These are phyloP conservation scores for Agrochola macilenta DNA, from an alignment of 2,888 invertebrate genomes.

Conservation along the genomic window DNA sequence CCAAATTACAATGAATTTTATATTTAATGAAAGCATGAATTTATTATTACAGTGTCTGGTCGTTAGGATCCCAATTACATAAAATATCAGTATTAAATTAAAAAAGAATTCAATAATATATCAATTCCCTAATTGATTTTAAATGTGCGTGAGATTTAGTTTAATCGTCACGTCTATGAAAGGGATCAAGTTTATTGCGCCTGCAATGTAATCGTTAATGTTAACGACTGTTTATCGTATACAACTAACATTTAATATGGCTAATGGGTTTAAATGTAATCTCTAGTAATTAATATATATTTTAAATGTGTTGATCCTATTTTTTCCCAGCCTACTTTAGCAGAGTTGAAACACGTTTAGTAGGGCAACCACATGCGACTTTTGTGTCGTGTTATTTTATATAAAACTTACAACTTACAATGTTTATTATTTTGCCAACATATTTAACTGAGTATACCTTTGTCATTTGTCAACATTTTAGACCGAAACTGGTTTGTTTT, in stretches of 20 bases:
- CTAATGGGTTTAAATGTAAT: slow-evolving; percentile 51
- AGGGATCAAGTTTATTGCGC: slow-evolving; percentile 40
- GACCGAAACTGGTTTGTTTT: background rate
- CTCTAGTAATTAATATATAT: slow-evolving; percentile 32
- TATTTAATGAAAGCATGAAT: slow-evolving; percentile 14
- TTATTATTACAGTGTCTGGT: background rate
- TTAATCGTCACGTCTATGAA: slow-evolving; percentile 34
- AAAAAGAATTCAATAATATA: background rate
- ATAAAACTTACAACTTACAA: background rate
- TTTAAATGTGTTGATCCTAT: slow-evolving; percentile 21
- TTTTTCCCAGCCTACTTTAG: slow-evolving; percentile 25
- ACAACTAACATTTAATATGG: slow-evolving; percentile 44
- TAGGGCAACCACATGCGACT: background rate
- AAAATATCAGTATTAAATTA: background rate
- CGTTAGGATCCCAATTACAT: background rate
- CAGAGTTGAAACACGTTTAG: background rate
- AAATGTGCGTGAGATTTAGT: slow-evolving; percentile 38
- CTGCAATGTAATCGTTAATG: slow-evolving; percentile 49
- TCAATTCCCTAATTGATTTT: slow-evolving; percentile 21
- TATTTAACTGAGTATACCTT: background rate
- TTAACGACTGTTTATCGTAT: slow-evolving; percentile 50
- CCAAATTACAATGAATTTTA: background rate
- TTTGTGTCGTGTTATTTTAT: background rate
- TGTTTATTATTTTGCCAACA: background rate
- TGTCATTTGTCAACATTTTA: background rate